Percentiles rank a stretch among this genome's conserved stretches.
phyloP scores from a whole-genome alignment of 1,140 invertebrate genomes.

The Nephotettix cincticeps region DNA sequence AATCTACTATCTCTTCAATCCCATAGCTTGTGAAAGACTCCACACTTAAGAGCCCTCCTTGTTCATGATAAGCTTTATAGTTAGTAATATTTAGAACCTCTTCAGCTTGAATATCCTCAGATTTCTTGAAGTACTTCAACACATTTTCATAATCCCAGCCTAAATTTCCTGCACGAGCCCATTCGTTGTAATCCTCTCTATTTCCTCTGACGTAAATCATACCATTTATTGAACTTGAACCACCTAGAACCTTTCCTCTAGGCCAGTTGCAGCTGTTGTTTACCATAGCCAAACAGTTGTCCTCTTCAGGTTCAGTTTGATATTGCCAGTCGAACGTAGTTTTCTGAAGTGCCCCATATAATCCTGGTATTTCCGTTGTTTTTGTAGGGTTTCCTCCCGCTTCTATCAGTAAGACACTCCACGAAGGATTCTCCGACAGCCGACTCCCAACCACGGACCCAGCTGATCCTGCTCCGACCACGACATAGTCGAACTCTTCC shows the following conservation, averaged over 20 bases:
- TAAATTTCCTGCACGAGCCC: conserved; percentile 79
- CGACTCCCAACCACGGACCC: conserved; percentile 88
- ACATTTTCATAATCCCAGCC: conserved; percentile 90
- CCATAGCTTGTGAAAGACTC: conserved; percentile 52
- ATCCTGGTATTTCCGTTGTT: conserved; percentile 71
- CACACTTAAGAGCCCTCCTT: conserved; percentile 39
- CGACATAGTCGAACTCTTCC: conserved; percentile 72
- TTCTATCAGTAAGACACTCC: conserved; percentile 78
- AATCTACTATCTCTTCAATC: conserved; percentile 44
- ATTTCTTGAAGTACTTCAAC: conserved; percentile 84
- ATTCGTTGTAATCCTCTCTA: conserved; percentile 84
- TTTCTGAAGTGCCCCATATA: conserved; percentile 72
- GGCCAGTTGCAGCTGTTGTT: conserved; percentile 59
- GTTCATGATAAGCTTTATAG: conserved; percentile 45
- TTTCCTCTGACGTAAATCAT: conserved; percentile 95
- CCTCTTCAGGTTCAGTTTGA: conserved; percentile 68
- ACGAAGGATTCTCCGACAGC: conserved; percentile 73
- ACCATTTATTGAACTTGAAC: conserved; percentile 89
- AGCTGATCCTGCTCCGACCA: conserved; percentile 85
- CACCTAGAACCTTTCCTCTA: conserved; percentile 82
- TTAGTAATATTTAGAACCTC: conserved; percentile 36
- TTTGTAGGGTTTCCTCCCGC: conserved; percentile 79
- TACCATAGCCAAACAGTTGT: conserved; percentile 55
- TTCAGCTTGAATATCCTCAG: conserved; percentile 61
- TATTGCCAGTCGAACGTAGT: conserved; percentile 90